Conservation (phyloP, 2,888 invertebrate genomes). For the Caenorhabditis wallacei region DNA sequence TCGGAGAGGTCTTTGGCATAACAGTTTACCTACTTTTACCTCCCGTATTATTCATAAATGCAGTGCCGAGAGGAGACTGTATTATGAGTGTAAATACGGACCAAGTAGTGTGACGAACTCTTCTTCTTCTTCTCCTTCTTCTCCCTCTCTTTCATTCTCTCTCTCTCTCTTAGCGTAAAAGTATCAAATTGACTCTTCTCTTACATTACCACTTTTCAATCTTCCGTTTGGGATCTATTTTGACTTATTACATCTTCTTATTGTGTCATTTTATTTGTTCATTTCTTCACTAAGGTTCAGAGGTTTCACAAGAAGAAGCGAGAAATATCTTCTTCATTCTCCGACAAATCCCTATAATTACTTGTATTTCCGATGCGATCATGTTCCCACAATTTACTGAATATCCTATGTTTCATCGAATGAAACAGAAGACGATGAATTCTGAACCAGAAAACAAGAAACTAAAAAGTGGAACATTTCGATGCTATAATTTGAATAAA, state of each 20-base stretch:
- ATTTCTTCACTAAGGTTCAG: constrained; percentile 1
- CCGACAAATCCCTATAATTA: constrained; percentile 44
- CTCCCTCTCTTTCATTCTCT: not conserved
- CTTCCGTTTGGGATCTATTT: constrained; percentile 43
- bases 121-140: not conserved
- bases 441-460: constrained; percentile 36
- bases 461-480: constrained; percentile 57
- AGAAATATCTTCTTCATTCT: not conserved
- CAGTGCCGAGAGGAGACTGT: constrained; percentile 21
- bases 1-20: constrained; percentile 11
- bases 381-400: constrained; percentile 57
- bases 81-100: constrained; percentile 60
- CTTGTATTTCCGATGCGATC: constrained; percentile 54
- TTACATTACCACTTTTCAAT: constrained; percentile 44
- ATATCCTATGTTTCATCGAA: constrained; percentile 15
- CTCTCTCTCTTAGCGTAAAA: constrained; percentile 4
- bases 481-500: constrained; percentile 49
- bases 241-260: constrained; percentile 21
- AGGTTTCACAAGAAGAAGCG: constrained; percentile 6
- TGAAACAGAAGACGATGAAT: constrained; percentile 20
- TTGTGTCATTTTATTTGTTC: constrained; percentile 33
- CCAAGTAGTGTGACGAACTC: constrained; percentile 58
- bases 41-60: not conserved
- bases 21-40: constrained; percentile 52
- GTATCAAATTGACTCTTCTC: constrained; percentile 39